Base-by-base conservation (phyloP, 2,797 vertebrate species). In the Ibycter americanus region DNA sequence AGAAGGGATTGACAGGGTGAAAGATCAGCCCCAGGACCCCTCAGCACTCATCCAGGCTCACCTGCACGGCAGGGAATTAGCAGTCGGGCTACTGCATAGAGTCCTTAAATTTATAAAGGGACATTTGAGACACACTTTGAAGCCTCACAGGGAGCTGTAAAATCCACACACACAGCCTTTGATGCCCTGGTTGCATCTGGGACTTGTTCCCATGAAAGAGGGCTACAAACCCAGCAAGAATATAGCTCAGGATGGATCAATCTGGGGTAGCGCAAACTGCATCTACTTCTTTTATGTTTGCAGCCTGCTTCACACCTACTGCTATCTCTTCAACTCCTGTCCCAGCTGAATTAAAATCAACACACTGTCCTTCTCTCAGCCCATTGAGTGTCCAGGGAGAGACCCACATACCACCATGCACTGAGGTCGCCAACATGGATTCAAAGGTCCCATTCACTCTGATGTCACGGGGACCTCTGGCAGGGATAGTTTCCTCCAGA, bases 331-430 rank as follows among this genome's bases (percentile, higher is more conserved):
- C 52, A 55, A 2, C 52, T n/a, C 63, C 58, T 42, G 12, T n/a
- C 47, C 23, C 2, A 0, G 36, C 15, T 44, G 54, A 77, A 80
- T 55, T 61, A 11, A 44, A 40, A 32, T 21, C 79, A 66, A 36
- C 8, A 25, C 16, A 2, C 8, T 16, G 17, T 51, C n/a, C 62
- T 55, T 12, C 22, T 52, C 38, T 26, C 22, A 29, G n/a, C 38
- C 36, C 7, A 0, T 9, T 2, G 1, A n/a, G 27, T 63, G 54
- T 44, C 0, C 0, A 63, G 59, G 25, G 34, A 1, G 32, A 63
- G 29, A 58, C 49, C 49, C 46, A 26, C 0, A 1, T 32, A 65
- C 15, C 91, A 34, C 13, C 8, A 9, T 6, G 44, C 72, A 40
- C 1, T 0, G 1, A 65, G 25, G 40, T 55, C 22, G 1, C 36